These are phyloP conservation scores for Sycophila texana DNA, from an alignment of 2,888 invertebrate species.

Conservation along the genomic window DNA sequence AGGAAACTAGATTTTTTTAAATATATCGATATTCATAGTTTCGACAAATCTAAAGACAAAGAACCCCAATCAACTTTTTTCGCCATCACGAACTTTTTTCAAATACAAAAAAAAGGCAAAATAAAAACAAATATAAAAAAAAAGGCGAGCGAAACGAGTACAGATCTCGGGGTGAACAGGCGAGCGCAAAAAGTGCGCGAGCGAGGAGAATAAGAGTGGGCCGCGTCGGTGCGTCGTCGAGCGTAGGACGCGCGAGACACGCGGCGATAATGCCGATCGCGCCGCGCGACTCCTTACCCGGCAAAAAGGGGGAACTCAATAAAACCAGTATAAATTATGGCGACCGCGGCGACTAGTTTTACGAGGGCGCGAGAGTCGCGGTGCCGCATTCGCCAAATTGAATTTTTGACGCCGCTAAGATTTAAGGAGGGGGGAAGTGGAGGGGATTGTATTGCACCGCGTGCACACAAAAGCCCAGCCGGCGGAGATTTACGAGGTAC, in stretches of 20 bases:
- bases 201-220: neutral
- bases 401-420: slow-evolving; percentile 25
- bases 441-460: too few species aligned
- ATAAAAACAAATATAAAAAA: too few species aligned
- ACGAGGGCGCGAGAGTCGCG: slow-evolving; percentile 18
- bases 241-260: slow-evolving; percentile 26
- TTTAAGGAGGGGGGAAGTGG: slow-evolving; percentile 6
- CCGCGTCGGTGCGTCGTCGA: slow-evolving; percentile 4
- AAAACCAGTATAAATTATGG: slow-evolving; percentile 41
- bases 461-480: too few species aligned
- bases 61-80: too few species aligned
- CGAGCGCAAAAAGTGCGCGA: neutral
- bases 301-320: slow-evolving; percentile 5
- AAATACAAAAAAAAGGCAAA: too few species aligned
- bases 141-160: too few species aligned
- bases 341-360: slow-evolving; percentile 22
- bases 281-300: slow-evolving; percentile 2
- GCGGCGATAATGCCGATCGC: slow-evolving; percentile 28
- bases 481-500: slow-evolving; percentile 27
- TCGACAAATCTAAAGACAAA: too few species aligned
- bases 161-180: too few species aligned
- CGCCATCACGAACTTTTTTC: too few species aligned
- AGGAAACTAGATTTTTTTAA: too few species aligned
- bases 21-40: too few species aligned
- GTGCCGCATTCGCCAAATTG: slow-evolving; percentile 20